Base-by-base conservation (phyloP, 2,888 invertebrate genomes). In the Aleiodes alternator region DNA sequence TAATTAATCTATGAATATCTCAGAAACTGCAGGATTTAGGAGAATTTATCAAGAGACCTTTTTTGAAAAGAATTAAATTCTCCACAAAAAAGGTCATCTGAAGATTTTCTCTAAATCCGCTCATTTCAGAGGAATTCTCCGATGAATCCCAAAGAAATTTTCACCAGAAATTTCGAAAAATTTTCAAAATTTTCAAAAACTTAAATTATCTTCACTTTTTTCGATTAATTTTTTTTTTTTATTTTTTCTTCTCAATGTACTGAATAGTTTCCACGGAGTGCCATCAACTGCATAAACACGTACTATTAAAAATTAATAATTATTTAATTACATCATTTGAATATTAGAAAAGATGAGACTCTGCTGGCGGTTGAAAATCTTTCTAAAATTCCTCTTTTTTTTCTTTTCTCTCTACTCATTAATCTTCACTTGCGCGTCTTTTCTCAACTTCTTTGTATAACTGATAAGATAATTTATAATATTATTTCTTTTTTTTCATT, bases 231-330 rank as follows among this genome's bases (percentile, higher is more conserved):
- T 16, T 23, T 4, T 64, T 56, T 16, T 11, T 11, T 64, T 16
- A 64, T 16, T 64, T 14, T 23, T 7, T 48, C 23, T 43, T 23
- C 16, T 12, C 16, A 43, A 48, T 6, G 14, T 8, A 43, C 9
- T 43, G 43, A 64, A 43, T 64, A 43, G 64, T 64, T 48, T 64
- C 64, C 64, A 64, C 64, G 64, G 64, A 1, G 12, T 14, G 14
- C 16, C 16, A 61, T 61, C 38, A 16, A 38, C 9, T 43, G 8
- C 43, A 43, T 43, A 6, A 43, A 43, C 43, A 43, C 9, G 23
- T 64, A 43, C 43, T 11, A 14, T 14, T 0, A 16, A 14, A 7
- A n/a, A 48, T 38, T 64, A 12, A 59, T 34, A 34, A 59, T 38
- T 48, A 8, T 9, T 43, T 8, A 38, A 43, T 16, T 7, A 23